Conservation (phyloP, 35 echinoderm and acorn worm species). For the Stichopus chloronotus region DNA sequence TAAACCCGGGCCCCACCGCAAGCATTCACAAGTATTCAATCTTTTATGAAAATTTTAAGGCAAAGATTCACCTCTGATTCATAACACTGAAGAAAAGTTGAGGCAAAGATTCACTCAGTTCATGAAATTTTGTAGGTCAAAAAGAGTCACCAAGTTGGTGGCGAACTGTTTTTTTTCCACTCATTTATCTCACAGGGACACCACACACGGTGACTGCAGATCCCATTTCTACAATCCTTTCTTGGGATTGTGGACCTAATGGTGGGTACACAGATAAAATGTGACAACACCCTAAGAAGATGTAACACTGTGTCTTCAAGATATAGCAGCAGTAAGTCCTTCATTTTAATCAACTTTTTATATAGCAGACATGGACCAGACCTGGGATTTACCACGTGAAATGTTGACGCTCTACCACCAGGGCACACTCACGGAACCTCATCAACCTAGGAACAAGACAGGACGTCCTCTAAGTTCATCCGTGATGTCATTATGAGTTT, state of each 20-base stretch:
- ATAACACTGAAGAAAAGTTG: too few relatives aligned
- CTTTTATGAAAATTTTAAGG: background rate
- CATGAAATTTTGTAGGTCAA: too few relatives aligned
- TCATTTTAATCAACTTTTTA: background rate
- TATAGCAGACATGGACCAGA: background rate
- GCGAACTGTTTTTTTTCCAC: background rate
- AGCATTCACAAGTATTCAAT: constrained; percentile 2
- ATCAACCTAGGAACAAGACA: background rate
- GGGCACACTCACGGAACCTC: background rate
- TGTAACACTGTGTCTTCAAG: background rate
- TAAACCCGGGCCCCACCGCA: background rate
- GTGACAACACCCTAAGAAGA: background rate
- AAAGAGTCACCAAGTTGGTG: too few relatives aligned
- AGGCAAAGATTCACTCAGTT: too few relatives aligned
- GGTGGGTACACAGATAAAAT: background rate
- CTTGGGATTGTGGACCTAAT: background rate
- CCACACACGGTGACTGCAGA: background rate
- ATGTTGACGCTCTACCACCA: background rate
- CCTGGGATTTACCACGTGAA: background rate
- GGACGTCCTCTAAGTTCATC: background rate
- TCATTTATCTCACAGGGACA: background rate
- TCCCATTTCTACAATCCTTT: background rate
- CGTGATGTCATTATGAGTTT: background rate
- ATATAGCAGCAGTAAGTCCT: background rate
- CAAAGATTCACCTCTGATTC: too few relatives aligned